Percentiles rank a stretch among this genome's conserved stretches.
phyloP scores from a whole-genome alignment of 2,888 invertebrate genomes.

The Mythimna ferrago region DNA sequence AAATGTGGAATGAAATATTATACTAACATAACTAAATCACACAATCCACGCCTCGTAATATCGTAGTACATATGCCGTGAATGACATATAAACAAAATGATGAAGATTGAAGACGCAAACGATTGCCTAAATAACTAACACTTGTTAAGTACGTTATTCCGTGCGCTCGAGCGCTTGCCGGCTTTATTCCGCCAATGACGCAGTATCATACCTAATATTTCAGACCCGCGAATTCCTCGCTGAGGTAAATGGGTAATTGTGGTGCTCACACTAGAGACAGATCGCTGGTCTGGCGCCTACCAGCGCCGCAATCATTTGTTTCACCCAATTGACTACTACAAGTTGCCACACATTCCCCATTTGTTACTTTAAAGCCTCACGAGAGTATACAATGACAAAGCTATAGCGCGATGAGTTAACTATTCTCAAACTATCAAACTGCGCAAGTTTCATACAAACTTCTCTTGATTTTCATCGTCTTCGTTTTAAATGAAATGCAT shows the following conservation, averaged over 20 bases:
- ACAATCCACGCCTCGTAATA: background rate
- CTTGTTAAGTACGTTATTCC: slow-evolving; percentile 38
- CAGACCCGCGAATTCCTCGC: slow-evolving; percentile 50
- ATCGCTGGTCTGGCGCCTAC: slow-evolving; percentile 47
- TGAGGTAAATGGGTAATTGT: slow-evolving; percentile 62
- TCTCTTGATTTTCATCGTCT: slow-evolving; percentile 26
- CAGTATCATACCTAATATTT: slow-evolving; percentile 58
- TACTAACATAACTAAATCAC: background rate
- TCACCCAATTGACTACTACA: slow-evolving; percentile 57
- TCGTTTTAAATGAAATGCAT: slow-evolving; percentile 29
- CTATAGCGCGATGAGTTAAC: slow-evolving; percentile 15
- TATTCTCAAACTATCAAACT: slow-evolving; percentile 1
- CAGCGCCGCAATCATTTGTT: slow-evolving; percentile 57
- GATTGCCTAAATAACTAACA: slow-evolving; percentile 48
- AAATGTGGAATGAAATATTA: background rate
- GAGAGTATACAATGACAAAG: slow-evolving; percentile 11
- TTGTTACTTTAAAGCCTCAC: slow-evolving; percentile 42
- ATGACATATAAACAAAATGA: slow-evolving; percentile 38
- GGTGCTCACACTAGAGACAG: slow-evolving; percentile 51
- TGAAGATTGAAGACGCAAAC: slow-evolving; percentile 34
- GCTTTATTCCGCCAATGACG: slow-evolving; percentile 51
- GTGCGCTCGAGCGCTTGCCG: slow-evolving; percentile 20
- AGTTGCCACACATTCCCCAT: slow-evolving; percentile 53
- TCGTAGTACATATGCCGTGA: background rate
- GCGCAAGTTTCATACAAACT: slow-evolving; percentile 6